Evolutionary conservation across 1,140 invertebrate genomes (phyloP), one percentile per base, ranked within the genome.

Genomic region (Tetraneura akinire): DNA sequence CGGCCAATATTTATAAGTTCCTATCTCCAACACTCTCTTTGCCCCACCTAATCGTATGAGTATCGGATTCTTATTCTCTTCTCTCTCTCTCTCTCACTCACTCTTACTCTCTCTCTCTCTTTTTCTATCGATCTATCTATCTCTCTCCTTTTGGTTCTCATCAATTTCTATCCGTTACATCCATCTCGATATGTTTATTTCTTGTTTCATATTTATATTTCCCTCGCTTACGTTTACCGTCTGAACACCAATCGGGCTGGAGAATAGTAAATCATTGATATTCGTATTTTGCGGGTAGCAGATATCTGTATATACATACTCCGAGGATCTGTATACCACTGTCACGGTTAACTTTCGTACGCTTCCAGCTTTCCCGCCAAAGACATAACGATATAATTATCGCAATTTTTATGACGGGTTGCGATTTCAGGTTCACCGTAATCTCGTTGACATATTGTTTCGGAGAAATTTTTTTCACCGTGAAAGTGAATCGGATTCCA

Each of bases 1-100:
- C 37, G 16, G 60, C 74, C 37, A 78, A 78, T 78, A 78, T 78
- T 78, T 78, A 78, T 78, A 78, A 78, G 74, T 78, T 78, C 74
- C 74, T 45, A 55, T 26, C 32, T 37, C 21, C 14, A 29, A 55
- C 74, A 26, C 55, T 78, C 74, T 62, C 74, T 78, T 78, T 47
- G 18, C 74, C 55, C 74, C 71, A 1, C 71, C 74, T n/a, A 23
- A 71, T 3, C n/a, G 49, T 3, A 18, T 26, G 21, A 26, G 16
- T 37, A 47, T 68, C 13, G 23, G 53, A 32, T 6, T 68, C 64
- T 47, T 21, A 23, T 18, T 68, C 37, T 42, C 18, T 3, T 26
- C 42, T 47, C 5, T 47, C 23, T 70, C 0, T 70, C 14, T 21
- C 42, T 26, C 14, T 26, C 21, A 23, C 32, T 66, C 45, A 16